Conservation (phyloP, 2,888 invertebrate genomes). For the Spodoptera picta region DNA sequence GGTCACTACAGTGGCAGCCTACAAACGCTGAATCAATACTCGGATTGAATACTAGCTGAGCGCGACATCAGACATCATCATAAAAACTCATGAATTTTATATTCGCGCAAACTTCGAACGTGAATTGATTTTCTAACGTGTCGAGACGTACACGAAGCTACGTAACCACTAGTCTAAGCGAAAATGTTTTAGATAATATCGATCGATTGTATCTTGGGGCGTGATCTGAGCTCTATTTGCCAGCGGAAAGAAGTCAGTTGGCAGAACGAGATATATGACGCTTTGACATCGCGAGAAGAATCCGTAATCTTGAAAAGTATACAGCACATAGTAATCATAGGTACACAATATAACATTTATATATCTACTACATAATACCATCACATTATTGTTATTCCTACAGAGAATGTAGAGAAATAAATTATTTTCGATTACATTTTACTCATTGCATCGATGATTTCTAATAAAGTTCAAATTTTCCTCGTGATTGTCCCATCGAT, state of each 20-base stretch:
- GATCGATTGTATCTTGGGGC: conserved; percentile 20
- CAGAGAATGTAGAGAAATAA: conserved; percentile 6
- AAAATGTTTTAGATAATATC: conserved; percentile 30
- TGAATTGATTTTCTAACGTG: conserved; percentile 30
- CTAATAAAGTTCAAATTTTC: conserved; percentile 29
- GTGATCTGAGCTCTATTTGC: conserved; percentile 44
- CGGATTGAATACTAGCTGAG: conserved; percentile 8
- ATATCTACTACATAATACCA: too few species aligned
- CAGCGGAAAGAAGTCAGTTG: conserved; percentile 37
- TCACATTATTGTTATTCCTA: neutral
- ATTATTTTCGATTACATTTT: conserved; percentile 18
- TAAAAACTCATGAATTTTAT: conserved; percentile 22
- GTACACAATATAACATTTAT: too few species aligned
- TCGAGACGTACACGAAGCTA: conserved; percentile 37
- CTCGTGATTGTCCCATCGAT: conserved; percentile 18
- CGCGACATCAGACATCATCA: neutral
- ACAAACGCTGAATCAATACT: conserved; percentile 20
- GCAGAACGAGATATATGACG: conserved; percentile 22
- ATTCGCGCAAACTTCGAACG: conserved; percentile 31
- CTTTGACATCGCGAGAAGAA: conserved; percentile 19
- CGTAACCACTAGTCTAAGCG: conserved; percentile 42
- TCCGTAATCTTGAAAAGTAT: conserved; percentile 28
- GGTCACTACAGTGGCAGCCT: neutral
- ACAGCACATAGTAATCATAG: conserved; percentile 8
- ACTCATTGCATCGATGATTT: conserved; percentile 23